A percentile compares a stretch with the other conserved stretches of the same genome.
Conservation (phyloP, 2,888 invertebrate genomes). For the Helicoverpa assulta region DNA sequence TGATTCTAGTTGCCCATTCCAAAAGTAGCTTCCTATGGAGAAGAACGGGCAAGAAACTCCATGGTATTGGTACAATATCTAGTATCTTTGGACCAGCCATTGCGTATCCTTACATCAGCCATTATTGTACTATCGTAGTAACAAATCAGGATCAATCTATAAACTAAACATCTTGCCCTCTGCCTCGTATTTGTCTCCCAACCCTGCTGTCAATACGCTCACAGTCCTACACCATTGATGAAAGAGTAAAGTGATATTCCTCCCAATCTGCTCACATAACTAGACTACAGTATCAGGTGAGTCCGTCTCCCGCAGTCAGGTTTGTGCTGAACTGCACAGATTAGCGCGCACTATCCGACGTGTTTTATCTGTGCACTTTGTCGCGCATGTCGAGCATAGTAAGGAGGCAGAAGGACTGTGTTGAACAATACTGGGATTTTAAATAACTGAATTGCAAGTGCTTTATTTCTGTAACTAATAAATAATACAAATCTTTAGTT, state of each 20-base stretch:
- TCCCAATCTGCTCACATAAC: constrained; percentile 32
- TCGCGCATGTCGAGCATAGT: constrained; percentile 3
- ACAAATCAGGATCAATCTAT: too few relatives aligned
- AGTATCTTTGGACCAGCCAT: too few relatives aligned
- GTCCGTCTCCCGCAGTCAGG: constrained; percentile 21
- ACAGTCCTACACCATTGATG: not conserved
- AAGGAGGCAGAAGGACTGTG: constrained; percentile 2
- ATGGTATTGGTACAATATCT: too few relatives aligned
- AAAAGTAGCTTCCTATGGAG: too few relatives aligned
- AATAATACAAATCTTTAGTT: too few relatives aligned
- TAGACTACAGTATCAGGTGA: constrained; percentile 22
- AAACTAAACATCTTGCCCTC: too few relatives aligned
- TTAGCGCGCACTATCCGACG: constrained; percentile 29
- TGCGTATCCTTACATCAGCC: too few relatives aligned
- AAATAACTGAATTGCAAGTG: too few relatives aligned
- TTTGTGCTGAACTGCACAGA: not conserved
- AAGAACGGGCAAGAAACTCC: too few relatives aligned
- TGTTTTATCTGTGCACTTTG: constrained; percentile 50
- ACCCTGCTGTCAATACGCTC: not conserved
- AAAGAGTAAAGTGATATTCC: constrained; percentile 15
- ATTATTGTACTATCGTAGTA: too few relatives aligned
- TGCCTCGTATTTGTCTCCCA: not conserved
- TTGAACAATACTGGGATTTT: not conserved
- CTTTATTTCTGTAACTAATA: too few relatives aligned
- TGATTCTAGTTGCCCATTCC: too few relatives aligned